These are phyloP conservation scores for Plecturocebus donacophilus DNA, from an alignment of 2,113 vertebrate genomes.

Conservation along the genomic window DNA sequence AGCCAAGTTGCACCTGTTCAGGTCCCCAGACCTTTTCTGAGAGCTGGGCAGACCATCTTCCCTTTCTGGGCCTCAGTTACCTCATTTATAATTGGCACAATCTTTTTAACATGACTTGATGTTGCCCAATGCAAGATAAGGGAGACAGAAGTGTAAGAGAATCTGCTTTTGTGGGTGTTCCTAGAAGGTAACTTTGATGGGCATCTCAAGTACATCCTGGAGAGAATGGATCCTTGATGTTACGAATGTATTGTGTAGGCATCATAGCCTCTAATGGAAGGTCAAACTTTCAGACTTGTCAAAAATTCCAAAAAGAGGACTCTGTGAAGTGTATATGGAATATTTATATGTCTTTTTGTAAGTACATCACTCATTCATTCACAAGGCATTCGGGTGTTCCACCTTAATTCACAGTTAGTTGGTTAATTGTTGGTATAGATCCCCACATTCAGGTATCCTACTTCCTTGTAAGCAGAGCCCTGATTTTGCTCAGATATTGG, in stretches of 20 bases:
- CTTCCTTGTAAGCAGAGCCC: background rate
- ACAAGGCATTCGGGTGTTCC: background rate
- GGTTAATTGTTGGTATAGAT: background rate
- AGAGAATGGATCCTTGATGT: background rate
- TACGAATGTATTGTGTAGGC: background rate
- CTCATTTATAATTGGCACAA: background rate
- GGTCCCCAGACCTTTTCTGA: background rate
- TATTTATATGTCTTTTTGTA: background rate
- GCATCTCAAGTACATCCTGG: background rate
- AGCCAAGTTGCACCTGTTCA: background rate
- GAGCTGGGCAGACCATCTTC: no score
- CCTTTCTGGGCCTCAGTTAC: background rate
- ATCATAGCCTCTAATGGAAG: background rate
- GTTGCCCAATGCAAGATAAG: background rate
- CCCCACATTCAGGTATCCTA: no score
- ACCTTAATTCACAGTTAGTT: background rate
- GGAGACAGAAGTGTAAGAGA: no score
- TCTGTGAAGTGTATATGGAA: background rate
- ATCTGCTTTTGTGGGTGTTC: background rate
- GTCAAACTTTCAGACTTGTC: background rate
- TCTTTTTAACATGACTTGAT: background rate
- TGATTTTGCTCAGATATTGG: background rate
- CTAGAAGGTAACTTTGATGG: background rate
- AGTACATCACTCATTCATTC: background rate
- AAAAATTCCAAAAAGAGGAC: background rate